Conservation (phyloP, 2,113 vertebrate genomes). For the Cisticola juncidis region DNA sequence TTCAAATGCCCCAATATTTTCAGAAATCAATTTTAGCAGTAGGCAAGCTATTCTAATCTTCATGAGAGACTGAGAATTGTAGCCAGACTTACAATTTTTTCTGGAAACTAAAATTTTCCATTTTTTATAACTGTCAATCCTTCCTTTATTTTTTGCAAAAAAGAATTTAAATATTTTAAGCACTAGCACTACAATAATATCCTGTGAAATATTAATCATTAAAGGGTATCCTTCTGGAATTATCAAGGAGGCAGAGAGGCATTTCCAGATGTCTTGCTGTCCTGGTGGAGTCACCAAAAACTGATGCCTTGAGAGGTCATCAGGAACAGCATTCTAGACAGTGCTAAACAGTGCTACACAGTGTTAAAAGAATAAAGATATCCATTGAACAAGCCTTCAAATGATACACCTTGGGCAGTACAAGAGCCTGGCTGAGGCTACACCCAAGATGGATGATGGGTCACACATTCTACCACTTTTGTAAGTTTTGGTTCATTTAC, state of each 20-base stretch:
- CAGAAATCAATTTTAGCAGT: neutral
- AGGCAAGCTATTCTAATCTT: neutral
- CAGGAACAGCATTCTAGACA: neutral
- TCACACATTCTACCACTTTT: neutral
- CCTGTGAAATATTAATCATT: neutral
- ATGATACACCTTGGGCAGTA: neutral
- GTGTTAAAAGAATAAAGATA: neutral
- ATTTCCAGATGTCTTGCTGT: neutral
- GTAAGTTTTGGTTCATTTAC: neutral
- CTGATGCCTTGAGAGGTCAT: neutral
- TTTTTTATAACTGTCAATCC: neutral
- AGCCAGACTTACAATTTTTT: neutral
- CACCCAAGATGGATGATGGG: neutral
- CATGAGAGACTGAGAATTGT: neutral
- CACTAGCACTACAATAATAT: neutral
- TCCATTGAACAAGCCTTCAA: neutral
- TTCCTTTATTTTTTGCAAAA: neutral
- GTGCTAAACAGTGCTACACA: neutral
- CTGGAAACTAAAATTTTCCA: neutral
- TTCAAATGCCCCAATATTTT: neutral
- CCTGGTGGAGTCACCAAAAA: neutral
- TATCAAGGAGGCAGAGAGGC: neutral
- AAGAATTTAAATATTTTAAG: neutral
- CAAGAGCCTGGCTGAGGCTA: neutral
- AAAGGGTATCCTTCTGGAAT: neutral